These are phyloP conservation scores for Hyperoodon ampullatus DNA, from an alignment of 2,113 vertebrate genomes.

Conservation along the genomic window DNA sequence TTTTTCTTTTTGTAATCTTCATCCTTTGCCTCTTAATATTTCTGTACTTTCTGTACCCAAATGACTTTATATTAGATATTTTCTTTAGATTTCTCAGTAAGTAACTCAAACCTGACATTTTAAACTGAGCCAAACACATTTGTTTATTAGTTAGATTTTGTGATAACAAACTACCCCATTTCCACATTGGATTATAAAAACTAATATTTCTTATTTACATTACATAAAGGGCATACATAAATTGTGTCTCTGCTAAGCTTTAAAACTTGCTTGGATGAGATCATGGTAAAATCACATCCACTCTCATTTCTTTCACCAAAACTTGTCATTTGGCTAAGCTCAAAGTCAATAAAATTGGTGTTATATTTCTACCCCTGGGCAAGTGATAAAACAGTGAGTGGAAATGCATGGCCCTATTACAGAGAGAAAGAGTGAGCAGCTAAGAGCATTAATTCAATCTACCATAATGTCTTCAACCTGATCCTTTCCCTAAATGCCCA, in stretches of 20 bases:
- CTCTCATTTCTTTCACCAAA: not conserved
- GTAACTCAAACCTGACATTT: not conserved
- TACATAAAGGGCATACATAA: not conserved
- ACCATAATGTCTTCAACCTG: not conserved
- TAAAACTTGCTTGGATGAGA: not conserved
- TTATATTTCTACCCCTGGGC: not conserved
- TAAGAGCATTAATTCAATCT: not conserved
- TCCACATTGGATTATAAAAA: not conserved
- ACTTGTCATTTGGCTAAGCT: not conserved
- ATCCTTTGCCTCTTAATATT: not conserved
- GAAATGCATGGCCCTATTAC: not conserved
- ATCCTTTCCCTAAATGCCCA: not conserved
- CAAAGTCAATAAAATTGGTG: not conserved
- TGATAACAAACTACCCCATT: not conserved
- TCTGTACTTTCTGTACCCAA: not conserved
- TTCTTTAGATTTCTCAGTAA: not conserved
- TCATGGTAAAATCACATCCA: not conserved
- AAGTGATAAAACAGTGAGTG: not conserved
- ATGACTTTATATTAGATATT: not conserved
- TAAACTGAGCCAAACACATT: not conserved
- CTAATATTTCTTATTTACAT: not conserved
- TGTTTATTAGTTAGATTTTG: not conserved
- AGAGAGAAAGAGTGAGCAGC: not conserved
- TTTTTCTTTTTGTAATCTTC: not conserved
- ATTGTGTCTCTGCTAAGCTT: not conserved